Percentiles rank a stretch among this genome's conserved stretches.
Evolutionary conservation across 2,888 invertebrate genomes (phyloP).

Genomic region (Merodon equestris): DNA sequence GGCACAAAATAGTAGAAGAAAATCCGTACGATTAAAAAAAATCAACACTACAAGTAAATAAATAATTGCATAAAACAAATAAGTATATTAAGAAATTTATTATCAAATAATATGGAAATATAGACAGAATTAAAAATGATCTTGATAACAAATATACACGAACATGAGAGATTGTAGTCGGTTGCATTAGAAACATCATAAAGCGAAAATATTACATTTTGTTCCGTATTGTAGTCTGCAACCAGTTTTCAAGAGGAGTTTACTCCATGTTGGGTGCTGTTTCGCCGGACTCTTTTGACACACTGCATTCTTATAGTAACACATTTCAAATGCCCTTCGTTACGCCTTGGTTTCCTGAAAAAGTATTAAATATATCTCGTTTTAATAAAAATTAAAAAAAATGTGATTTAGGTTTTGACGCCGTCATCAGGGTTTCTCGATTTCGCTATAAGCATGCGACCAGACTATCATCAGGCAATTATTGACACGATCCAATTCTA

Average conservation of each 20-base stretch:
- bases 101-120: no score
- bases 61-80: no score
- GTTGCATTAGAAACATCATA: no score
- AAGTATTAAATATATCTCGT: slow-evolving; percentile 80
- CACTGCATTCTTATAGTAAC: slow-evolving; percentile 95
- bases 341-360: slow-evolving; percentile 96
- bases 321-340: slow-evolving; percentile 97
- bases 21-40: no score
- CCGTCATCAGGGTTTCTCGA: slow-evolving; percentile 94
- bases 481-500: slow-evolving; percentile 96
- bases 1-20: no score
- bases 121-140: no score
- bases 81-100: no score
- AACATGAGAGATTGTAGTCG: no score
- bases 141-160: no score
- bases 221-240: slow-evolving; percentile 85
- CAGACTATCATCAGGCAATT: slow-evolving; percentile 96
- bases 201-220: no score
- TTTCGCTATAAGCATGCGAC: slow-evolving; percentile 95
- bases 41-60: no score
- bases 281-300: slow-evolving; percentile 95
- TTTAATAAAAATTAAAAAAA: background rate
- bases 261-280: slow-evolving; percentile 94
- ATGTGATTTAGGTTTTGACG: slow-evolving; percentile 84
- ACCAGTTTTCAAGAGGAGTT: slow-evolving; percentile 93